phyloP scores from a whole-genome alignment of 2,797 vertebrate genomes.

The Kryptolebias ocellatus region DNA sequence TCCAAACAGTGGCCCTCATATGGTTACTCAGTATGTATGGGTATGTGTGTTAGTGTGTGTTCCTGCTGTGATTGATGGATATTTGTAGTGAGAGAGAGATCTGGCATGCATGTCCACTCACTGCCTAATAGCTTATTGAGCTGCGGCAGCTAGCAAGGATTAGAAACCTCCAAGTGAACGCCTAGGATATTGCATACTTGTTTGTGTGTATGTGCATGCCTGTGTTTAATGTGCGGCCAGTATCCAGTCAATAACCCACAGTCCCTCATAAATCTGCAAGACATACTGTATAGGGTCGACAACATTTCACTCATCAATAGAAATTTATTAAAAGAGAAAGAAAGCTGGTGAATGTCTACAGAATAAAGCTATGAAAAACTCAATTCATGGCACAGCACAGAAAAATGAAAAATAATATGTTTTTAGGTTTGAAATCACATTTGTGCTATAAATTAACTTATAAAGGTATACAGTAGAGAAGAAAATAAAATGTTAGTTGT shows the following conservation, averaged over 20 bases:
- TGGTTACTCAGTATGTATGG: constrained; percentile 36
- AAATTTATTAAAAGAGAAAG: constrained; percentile 69
- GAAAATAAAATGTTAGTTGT: no score
- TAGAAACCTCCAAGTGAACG: constrained; percentile 78
- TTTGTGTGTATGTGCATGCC: constrained; percentile 15
- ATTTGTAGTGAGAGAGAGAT: constrained; percentile 63
- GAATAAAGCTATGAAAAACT: constrained; percentile 20
- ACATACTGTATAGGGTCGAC: constrained; percentile 65
- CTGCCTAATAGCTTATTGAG: constrained; percentile 85
- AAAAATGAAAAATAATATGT: constrained; percentile 2
- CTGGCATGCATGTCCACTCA: constrained; percentile 80
- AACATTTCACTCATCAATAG: constrained; percentile 79
- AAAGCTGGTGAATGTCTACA: neutral
- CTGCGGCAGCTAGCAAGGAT: constrained; percentile 74
- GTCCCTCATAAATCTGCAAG: constrained; percentile 72
- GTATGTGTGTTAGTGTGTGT: constrained; percentile 42
- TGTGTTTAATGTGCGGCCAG: constrained; percentile 70
- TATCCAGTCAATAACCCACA: constrained; percentile 64
- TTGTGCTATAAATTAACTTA: no score
- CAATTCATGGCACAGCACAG: constrained; percentile 11
- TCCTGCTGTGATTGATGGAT: constrained; percentile 74
- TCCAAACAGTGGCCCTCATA: constrained; percentile 17
- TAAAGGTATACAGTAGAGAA: no score
- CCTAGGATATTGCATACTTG: constrained; percentile 14
- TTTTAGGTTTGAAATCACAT: no score